Percentiles rank a stretch among this genome's conserved stretches.
These are phyloP conservation scores for Gymnobelideus leadbeateri DNA, from an alignment of 2,113 vertebrate genomes.

Conservation along the genomic window DNA sequence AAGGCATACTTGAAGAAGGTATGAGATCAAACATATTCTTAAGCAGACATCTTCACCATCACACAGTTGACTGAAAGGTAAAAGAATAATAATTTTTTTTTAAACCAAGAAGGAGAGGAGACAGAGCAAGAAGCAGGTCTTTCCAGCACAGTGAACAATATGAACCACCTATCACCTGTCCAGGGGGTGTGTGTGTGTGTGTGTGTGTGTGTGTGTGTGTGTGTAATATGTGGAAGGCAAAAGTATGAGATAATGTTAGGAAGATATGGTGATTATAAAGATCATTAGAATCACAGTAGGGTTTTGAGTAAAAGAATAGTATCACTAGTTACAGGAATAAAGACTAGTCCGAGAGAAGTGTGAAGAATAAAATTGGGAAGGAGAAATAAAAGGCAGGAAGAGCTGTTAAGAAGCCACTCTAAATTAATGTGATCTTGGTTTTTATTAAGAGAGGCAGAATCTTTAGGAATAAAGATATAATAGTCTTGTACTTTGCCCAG, in stretches of 20 bases:
- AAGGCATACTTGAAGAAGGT: not conserved
- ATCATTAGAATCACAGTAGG: not conserved
- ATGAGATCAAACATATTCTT: not conserved
- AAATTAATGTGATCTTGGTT: not conserved
- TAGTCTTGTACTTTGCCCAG: not conserved
- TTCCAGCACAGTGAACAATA: not conserved
- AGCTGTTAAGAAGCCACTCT: not conserved
- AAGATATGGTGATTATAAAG: not conserved
- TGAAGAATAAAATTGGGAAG: not conserved
- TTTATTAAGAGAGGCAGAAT: not conserved
- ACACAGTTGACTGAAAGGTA: not conserved
- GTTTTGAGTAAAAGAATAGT: not conserved
- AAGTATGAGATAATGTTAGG: not conserved
- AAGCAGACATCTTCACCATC: not conserved
- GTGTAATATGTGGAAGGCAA: not conserved
- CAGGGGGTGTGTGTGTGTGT: not conserved
- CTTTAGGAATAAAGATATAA: not conserved
- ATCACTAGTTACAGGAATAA: not conserved
- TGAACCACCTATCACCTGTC: not conserved
- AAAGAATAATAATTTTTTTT: not conserved
- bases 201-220: not conserved
- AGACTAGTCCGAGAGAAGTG: not conserved
- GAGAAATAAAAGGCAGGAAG: not conserved
- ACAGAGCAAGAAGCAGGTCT: not conserved
- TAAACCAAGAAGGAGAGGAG: not conserved